Evolutionary conservation across 2,888 invertebrate genomes (phyloP).

Genomic region (Aporophyla lueneburgensis): DNA sequence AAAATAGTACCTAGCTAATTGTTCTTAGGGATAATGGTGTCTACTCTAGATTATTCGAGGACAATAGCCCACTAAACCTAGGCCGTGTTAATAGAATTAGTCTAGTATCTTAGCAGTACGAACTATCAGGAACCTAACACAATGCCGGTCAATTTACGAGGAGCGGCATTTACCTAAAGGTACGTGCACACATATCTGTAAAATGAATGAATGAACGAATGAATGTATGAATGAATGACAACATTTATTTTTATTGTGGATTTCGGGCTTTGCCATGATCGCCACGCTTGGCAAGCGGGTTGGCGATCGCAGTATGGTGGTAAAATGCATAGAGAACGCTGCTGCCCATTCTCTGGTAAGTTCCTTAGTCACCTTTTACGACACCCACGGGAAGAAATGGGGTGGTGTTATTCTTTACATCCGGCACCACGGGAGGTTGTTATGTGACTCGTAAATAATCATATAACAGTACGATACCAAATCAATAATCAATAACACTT

Average conservation of each 20-base stretch:
- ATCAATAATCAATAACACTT: no score
- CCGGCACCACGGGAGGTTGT: no score
- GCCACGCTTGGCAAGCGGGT: no score
- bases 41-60: not conserved
- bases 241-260: not conserved
- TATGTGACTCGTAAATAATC: no score
- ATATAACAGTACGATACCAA: no score
- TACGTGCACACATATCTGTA: not conserved
- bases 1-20: constrained; percentile 10
- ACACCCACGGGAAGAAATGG: no score
- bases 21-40: constrained; percentile 1
- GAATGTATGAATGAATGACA: not conserved
- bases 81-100: constrained; percentile 34
- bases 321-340: no score
- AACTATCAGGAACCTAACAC: constrained; percentile 21
- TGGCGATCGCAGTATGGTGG: no score
- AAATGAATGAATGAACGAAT: not conserved
- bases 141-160: constrained; percentile 51
- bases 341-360: no score
- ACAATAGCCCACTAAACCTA: constrained; percentile 30
- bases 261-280: no score
- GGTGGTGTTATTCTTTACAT: no score
- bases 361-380: no score
- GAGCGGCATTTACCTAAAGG: constrained; percentile 1
- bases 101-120: constrained; percentile 18